A percentile compares a stretch with the other conserved stretches of the same genome.
Conservation (phyloP, 2,797 vertebrate genomes). For the Sciurus vulgaris region DNA sequence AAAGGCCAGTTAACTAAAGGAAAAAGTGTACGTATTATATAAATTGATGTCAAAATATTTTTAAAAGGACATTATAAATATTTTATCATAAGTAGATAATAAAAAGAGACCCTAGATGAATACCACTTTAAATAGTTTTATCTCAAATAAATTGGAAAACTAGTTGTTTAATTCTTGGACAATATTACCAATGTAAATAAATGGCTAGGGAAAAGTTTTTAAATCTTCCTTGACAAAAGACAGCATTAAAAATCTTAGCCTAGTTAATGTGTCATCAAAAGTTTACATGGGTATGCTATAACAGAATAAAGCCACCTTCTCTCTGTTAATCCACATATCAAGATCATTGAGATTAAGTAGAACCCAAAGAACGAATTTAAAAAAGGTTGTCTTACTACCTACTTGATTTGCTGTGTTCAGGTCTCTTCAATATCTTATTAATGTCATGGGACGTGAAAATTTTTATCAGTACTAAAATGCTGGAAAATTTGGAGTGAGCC, state of each 20-base stretch:
- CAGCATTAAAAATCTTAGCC: constrained; percentile 17
- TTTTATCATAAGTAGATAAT: not conserved
- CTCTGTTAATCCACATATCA: not conserved
- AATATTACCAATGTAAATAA: not conserved
- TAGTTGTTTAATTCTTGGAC: not conserved
- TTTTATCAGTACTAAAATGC: not conserved
- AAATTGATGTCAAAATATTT: constrained; percentile 34
- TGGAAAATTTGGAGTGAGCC: not conserved
- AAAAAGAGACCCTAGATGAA: not conserved
- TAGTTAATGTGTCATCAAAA: not conserved
- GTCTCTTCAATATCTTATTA: not conserved
- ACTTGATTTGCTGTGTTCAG: not conserved
- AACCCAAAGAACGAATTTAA: not conserved
- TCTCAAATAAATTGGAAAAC: not conserved
- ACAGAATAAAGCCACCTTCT: not conserved
- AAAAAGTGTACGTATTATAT: not conserved
- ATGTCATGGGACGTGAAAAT: not conserved
- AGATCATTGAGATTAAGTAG: constrained; percentile 37
- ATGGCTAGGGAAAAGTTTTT: not conserved
- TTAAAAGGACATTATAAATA: not conserved
- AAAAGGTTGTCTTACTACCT: not conserved
- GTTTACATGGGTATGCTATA: not conserved
- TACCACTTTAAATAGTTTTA: constrained; percentile 15
- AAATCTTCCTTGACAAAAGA: not conserved
- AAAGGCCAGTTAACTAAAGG: not conserved